phyloP scores from a whole-genome alignment of 2,113 vertebrate genomes.

The Ia io region DNA sequence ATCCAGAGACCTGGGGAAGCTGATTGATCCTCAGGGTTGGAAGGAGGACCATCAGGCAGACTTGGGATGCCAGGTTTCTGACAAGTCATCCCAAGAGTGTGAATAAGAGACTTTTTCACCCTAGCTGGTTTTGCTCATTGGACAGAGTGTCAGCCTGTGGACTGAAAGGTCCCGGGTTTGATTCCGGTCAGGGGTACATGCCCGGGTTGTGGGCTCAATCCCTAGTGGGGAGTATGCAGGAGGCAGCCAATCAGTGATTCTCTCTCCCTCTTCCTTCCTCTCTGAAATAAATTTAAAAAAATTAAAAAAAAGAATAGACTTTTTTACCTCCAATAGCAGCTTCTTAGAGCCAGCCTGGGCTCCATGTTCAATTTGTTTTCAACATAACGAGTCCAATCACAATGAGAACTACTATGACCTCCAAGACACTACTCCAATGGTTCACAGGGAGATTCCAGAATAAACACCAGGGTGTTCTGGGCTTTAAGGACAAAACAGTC shows the following conservation, averaged over 20 bases:
- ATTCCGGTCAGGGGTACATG: no score
- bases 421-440: not conserved
- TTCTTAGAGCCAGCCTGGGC: not conserved
- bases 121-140: no score
- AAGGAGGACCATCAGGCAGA: not conserved
- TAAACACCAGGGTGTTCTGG: not conserved
- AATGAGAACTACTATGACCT: not conserved
- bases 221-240: no score
- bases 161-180: no score
- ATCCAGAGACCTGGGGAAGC: not conserved
- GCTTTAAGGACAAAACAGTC: not conserved
- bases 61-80: not conserved
- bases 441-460: not conserved
- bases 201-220: no score
- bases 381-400: not conserved
- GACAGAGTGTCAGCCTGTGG: no score
- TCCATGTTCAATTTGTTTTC: not conserved
- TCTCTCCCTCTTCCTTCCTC: no score
- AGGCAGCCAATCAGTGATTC: no score
- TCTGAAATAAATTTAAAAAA: no score
- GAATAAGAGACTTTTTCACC: not conserved
- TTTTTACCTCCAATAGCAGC: not conserved
- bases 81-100: not conserved
- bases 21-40: accelerated
- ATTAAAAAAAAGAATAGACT: not conserved